Percentiles rank a stretch among this genome's conserved stretches.
Evolutionary conservation across 2,113 vertebrate genomes (phyloP).

Genomic region (Crotalus viridis): DNA sequence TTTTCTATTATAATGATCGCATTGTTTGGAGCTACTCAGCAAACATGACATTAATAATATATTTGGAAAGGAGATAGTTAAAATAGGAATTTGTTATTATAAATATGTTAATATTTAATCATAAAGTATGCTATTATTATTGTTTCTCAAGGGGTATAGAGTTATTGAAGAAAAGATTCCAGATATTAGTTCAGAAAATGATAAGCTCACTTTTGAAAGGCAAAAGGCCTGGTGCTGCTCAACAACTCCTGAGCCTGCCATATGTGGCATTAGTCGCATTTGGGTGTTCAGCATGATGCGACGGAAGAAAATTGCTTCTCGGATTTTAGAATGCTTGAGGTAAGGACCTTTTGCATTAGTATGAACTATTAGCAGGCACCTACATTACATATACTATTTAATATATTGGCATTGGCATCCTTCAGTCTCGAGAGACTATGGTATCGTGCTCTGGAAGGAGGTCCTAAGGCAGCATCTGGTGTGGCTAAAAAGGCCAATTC

Average conservation of each 20-base stretch:
- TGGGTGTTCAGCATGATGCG: constrained; percentile 99
- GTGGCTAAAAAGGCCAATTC: no score
- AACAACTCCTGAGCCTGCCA: constrained; percentile 87
- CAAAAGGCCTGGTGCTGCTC: constrained; percentile 99
- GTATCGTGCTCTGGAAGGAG: no score
- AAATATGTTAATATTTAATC: not conserved
- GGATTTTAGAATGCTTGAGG: constrained; percentile 96
- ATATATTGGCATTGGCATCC: not conserved
- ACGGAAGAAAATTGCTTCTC: constrained; percentile 89
- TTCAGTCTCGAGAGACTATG: no score
- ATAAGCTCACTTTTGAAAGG: constrained; percentile 92
- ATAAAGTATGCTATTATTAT: not conserved
- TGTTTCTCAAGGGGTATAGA: constrained; percentile 82
- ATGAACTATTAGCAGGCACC: not conserved
- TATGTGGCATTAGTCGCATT: constrained; percentile 97
- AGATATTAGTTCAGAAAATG: constrained; percentile 83
- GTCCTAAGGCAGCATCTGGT: no score
- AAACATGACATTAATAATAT: not conserved
- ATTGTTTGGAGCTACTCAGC: not conserved
- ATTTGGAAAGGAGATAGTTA: not conserved
- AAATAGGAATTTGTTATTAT: not conserved
- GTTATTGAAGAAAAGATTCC: constrained; percentile 91
- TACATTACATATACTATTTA: not conserved
- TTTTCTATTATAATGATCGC: not conserved
- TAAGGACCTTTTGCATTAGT: constrained; percentile 48